Percentiles rank a stretch among this genome's conserved stretches.
phyloP scores from a whole-genome alignment of 2,113 vertebrate species.

The Macquaria ambigua region DNA sequence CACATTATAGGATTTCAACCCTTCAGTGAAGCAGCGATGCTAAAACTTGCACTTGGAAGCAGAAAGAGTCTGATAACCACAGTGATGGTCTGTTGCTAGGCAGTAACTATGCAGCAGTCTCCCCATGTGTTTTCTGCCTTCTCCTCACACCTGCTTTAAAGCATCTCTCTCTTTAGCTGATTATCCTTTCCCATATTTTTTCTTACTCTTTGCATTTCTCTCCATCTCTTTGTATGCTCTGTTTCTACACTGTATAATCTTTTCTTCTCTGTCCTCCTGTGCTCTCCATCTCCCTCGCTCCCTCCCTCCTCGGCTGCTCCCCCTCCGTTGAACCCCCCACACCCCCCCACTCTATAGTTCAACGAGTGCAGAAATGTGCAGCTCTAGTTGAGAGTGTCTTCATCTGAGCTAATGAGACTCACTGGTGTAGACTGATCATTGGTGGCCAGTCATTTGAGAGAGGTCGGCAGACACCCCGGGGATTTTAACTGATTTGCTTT shows the following conservation, averaged over 20 bases:
- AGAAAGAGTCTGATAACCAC: slow-evolving; percentile 68
- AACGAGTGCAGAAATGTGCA: slow-evolving; percentile 68
- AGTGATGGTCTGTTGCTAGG: slow-evolving; percentile 82
- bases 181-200: not conserved
- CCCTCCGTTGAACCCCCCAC: slow-evolving; percentile 34
- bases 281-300: not conserved
- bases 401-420: slow-evolving; percentile 48
- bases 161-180: slow-evolving; percentile 20
- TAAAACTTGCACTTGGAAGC: slow-evolving; percentile 68
- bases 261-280: slow-evolving; percentile 20
- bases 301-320: not conserved
- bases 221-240: not conserved
- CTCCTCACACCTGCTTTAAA: slow-evolving; percentile 48
- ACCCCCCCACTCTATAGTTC: slow-evolving; percentile 62
- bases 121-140: slow-evolving; percentile 48
- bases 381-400: slow-evolving; percentile 53
- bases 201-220: not conserved
- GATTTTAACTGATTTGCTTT: slow-evolving; percentile 42
- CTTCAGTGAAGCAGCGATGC: slow-evolving; percentile 23
- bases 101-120: slow-evolving; percentile 84
- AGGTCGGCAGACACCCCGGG: slow-evolving; percentile 37
- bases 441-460: slow-evolving; percentile 48
- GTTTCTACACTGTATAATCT: slow-evolving; percentile 15
- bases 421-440: slow-evolving; percentile 24
- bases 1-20: slow-evolving; percentile 29